Base-by-base conservation (phyloP, 2,797 vertebrate species). In the Poliocrania exsul region DNA sequence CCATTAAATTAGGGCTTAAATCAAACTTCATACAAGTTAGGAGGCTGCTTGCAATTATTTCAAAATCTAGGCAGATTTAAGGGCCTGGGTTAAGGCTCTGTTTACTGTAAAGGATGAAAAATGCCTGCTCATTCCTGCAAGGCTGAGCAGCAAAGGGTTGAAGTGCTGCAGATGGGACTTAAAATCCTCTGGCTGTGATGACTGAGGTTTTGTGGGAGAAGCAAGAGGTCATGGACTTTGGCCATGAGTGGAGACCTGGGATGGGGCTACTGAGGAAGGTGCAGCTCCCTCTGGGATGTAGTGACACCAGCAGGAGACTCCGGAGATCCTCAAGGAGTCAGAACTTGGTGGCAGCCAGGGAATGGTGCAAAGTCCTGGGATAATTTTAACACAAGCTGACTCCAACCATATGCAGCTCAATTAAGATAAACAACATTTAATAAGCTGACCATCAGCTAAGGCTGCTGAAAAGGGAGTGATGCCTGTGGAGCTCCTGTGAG, bases 31-130 rank as follows among this genome's bases (percentile, higher is more conserved):
- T 75, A 38, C 80, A 78, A 95, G 86, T 95, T 90, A 62, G 95
- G 79, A 86, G 80, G 79, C 91, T 61, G 70, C 67, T 58, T 54
- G 79, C 77, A 84, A 93, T 95, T 94, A 96, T 93, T 79, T 88
- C 2, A 40, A 79, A 73, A 89, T 86, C 79, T 81, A 91, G 90
- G 73, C 51, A 66, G 79, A 72, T 78, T 93, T 73, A 67, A 87
- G 86, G 54, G 71, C 83, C 74, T 73, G 88, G 91, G 70, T 94
- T 81, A 91, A 69, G 57, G 86, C 44, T 92, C 56, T 85, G n/a
- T 62, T 94, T 80, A 47, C 72, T 56, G 61, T 19, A 67, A 62
- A 33, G 83, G 71, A 58, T 81, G 81, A 79, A 88, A 86, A 89
- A 11, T 2, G 5, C 26, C 10, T 10, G 20, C 25, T 50, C 28